phyloP scores from a whole-genome alignment of 2,888 invertebrate genomes.

The Altica lythri region DNA sequence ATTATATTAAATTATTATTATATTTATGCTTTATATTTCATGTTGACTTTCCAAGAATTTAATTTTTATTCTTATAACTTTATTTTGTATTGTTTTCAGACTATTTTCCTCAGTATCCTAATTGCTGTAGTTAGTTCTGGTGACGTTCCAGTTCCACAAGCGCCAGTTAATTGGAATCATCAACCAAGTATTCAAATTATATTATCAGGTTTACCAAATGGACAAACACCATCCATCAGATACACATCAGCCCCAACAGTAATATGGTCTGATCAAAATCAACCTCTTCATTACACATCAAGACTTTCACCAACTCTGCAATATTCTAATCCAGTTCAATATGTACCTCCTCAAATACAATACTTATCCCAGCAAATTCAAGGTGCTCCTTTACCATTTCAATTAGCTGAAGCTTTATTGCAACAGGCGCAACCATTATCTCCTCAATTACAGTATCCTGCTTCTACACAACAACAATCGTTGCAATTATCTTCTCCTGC shows the following conservation, averaged over 20 bases:
- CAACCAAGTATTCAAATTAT: conserved; percentile 6
- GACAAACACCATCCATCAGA: not conserved
- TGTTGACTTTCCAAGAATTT: not conserved
- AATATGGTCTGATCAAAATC: not conserved
- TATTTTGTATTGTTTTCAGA: conserved; percentile 27
- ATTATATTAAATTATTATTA: too few species aligned
- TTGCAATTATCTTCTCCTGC: too few species aligned
- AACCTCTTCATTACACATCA: not conserved
- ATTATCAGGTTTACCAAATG: not conserved
- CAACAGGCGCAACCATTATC: not conserved
- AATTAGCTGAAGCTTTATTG: too few species aligned
- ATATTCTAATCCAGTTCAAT: conserved; percentile 6
- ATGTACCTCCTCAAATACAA: conserved; percentile 40
- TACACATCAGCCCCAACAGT: conserved; percentile 1
- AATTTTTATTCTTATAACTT: not conserved
- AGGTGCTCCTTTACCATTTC: not conserved
- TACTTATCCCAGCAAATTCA: conserved; percentile 4
- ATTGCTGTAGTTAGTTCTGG: conserved; percentile 28
- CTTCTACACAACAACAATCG: too few species aligned
- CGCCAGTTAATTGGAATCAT: conserved; percentile 2
- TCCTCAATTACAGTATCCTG: too few species aligned
- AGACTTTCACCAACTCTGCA: not conserved
- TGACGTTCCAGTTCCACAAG: conserved; percentile 2
- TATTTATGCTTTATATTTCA: too few species aligned
- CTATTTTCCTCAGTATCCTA: conserved; percentile 29